Percentiles rank a stretch among this genome's conserved stretches.
phyloP scores from a whole-genome alignment of 2,888 invertebrate genomes.

The Helobdella robusta region DNA sequence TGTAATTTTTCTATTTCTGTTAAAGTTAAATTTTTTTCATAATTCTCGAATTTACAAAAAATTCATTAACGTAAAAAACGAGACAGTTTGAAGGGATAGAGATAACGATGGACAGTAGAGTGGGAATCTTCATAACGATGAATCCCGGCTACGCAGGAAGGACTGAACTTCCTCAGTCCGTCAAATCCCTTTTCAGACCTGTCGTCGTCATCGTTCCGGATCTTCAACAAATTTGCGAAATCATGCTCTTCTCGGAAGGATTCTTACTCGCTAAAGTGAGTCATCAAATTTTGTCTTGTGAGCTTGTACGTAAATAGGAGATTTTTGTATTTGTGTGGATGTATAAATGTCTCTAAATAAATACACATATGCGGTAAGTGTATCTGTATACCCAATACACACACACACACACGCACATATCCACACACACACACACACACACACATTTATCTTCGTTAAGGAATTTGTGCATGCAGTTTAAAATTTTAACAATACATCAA shows the following conservation, averaged over 20 bases:
- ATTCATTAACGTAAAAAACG: too few relatives aligned
- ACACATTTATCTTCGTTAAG: too few relatives aligned
- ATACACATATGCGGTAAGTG: too few relatives aligned
- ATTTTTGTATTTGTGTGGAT: too few relatives aligned
- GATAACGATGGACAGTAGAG: slow-evolving; percentile 70
- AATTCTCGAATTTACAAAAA: background rate
- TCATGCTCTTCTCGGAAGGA: slow-evolving; percentile 83
- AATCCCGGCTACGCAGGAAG: slow-evolving; percentile 86
- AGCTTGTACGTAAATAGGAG: too few relatives aligned
- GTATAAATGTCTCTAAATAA: too few relatives aligned
- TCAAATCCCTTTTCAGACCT: slow-evolving; percentile 80
- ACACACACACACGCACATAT: too few relatives aligned
- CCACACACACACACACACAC: too few relatives aligned
- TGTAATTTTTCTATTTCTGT: background rate
- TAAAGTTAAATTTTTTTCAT: background rate
- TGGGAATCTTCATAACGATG: slow-evolving; percentile 89
- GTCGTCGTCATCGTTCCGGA: slow-evolving; percentile 86
- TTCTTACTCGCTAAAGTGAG: slow-evolving; percentile 71
- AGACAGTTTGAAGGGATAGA: slow-evolving; percentile 71
- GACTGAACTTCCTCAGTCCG: slow-evolving; percentile 75
- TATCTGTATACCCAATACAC: too few relatives aligned
- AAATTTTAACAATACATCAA: too few relatives aligned
- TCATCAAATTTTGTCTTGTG: too few relatives aligned
- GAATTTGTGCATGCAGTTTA: too few relatives aligned
- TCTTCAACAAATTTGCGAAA: slow-evolving; percentile 79